Evolutionary conservation across 1,140 invertebrate genomes (phyloP), one percentile per base, ranked within the genome.

Genomic region (Limonius californicus): DNA sequence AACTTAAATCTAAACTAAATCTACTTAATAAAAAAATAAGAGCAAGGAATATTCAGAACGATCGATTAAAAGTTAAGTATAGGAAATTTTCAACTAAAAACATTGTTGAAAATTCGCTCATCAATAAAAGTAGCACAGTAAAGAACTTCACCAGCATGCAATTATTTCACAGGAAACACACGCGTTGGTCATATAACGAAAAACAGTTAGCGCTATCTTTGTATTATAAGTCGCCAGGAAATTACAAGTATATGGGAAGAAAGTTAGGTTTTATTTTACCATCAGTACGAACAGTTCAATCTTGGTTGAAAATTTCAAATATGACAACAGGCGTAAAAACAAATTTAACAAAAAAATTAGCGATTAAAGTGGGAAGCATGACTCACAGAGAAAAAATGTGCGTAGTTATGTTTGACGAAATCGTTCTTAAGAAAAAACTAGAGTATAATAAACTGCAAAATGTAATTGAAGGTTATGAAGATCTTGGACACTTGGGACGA

Each of bases 201-300:
- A 58, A 18, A 45, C 8, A 58, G 11, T 42, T 58, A 1, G 56
- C 32, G 3, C 14, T 58, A 7, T 58, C 56, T 11, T 1, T 58
- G 3, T 58, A 21, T 45, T 58, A 58, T 43, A 58, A 58, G 23
- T 20, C 32, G 9, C 56, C 56, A 43, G 9, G 18, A 2, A 11
- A 14, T 35, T 45, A 58, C 43, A 58, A 35, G 20, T 58, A 19
- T 58, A 1, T 32, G 27, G 11, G 11, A 32, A 32, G 11, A 4
- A 32, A 32, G 11, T 32, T 32, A 11, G 27, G 27, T 32, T 32
- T 32, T 32, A 11, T 32, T 32, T 32, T 32, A 32, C 11, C 27
- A 32, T 32, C 27, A 6, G 27, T 11, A 32, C 4, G 27, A 32
- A 32, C 27, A 32, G 11, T 32, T 32, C 27, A 32, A 11, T 32